Conservation (phyloP, 53 echinoderm and acorn worm species). For the Stichopus horrens region DNA sequence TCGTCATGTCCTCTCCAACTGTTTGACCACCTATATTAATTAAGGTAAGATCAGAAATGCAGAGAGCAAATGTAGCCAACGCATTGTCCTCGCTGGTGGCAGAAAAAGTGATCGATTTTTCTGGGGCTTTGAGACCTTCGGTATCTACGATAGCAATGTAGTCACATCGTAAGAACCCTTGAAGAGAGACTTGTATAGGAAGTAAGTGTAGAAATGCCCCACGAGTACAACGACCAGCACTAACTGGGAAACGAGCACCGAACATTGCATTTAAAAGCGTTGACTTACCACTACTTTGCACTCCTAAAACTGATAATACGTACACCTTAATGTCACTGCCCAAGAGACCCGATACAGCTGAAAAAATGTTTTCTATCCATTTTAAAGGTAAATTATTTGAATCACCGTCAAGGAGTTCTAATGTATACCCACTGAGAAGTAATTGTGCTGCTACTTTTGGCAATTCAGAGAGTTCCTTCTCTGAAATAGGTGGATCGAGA, state of each 20-base stretch:
- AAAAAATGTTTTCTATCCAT: not conserved
- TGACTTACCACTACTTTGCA: no score
- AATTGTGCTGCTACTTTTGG: not conserved
- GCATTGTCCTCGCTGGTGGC: not conserved
- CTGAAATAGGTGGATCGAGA: no score
- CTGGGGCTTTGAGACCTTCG: no score
- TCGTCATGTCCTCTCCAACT: conserved; percentile 31
- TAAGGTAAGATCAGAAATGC: conserved; percentile 24
- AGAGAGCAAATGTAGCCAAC: conserved; percentile 33
- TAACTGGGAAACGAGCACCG: not conserved
- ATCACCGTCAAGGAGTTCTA: conserved; percentile 12
- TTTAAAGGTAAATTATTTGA: not conserved
- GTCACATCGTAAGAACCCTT: not conserved
- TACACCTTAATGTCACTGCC: not conserved
- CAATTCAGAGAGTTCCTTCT: no score
- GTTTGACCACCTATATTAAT: conserved; percentile 33
- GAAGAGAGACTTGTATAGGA: not conserved
- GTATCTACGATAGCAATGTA: no score
- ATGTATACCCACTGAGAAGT: not conserved
- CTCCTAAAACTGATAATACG: no score
- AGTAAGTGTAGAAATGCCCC: conserved; percentile 2
- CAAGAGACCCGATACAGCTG: no score
- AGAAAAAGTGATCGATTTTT: no score
- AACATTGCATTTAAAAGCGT: not conserved
- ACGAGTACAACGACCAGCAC: no score